Conservation (phyloP, 2,888 invertebrate species). For the Tipula confusa region DNA sequence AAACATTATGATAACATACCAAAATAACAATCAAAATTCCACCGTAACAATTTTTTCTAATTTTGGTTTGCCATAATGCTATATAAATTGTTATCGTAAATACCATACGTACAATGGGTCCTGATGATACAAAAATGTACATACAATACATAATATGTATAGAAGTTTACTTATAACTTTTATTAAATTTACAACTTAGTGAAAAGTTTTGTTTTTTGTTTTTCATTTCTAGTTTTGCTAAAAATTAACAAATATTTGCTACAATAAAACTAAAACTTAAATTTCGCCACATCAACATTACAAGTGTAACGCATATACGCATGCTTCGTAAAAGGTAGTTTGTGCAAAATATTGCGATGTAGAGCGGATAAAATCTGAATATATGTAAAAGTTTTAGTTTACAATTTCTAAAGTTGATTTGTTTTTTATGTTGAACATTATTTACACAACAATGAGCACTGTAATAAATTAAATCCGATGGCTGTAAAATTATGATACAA, state of each 20-base stretch:
- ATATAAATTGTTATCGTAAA: background rate
- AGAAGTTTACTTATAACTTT: background rate
- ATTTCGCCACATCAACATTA: background rate
- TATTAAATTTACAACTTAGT: background rate
- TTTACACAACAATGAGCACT: background rate
- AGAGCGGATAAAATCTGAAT: background rate
- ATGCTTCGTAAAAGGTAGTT: background rate
- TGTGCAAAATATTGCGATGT: background rate
- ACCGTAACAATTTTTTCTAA: background rate
- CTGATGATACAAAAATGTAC: background rate
- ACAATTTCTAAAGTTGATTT: background rate
- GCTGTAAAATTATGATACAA: background rate
- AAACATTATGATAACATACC: background rate
- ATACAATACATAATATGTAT: background rate
- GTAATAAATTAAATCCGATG: background rate
- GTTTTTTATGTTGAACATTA: background rate
- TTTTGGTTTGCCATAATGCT: background rate
- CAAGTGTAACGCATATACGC: background rate
- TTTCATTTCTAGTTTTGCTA: background rate
- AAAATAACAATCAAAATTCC: background rate
- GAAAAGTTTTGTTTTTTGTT: background rate
- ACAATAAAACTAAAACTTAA: background rate
- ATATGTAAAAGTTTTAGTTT: background rate
- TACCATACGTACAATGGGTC: background rate
- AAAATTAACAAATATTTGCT: background rate